These are phyloP conservation scores for Poecilus cupreus DNA, from an alignment of 2,888 invertebrate genomes.

Conservation along the genomic window DNA sequence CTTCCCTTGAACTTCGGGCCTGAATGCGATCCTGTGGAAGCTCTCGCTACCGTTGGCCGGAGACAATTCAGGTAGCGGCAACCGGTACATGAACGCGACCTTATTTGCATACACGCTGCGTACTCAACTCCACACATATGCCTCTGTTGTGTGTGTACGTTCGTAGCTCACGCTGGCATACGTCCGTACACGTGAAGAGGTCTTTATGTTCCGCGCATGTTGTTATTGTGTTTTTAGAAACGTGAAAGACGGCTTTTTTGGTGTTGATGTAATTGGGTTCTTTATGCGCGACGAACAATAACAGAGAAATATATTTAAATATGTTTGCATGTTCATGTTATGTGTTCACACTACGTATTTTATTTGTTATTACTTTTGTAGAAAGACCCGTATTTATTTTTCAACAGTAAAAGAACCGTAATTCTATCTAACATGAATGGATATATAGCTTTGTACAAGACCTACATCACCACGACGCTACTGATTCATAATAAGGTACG, in stretches of 20 bases:
- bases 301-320: constrained; percentile 41
- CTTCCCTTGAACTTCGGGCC: not conserved
- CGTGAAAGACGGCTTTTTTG: constrained; percentile 38
- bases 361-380: constrained; percentile 27
- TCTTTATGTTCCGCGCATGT: constrained; percentile 28
- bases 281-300: constrained; percentile 35
- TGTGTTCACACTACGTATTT: constrained; percentile 38
- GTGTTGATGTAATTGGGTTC: constrained; percentile 39
- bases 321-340: constrained; percentile 18
- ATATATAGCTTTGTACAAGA: no score
- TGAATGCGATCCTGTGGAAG: not conserved
- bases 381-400: not conserved
- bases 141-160: not conserved
- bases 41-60: not conserved
- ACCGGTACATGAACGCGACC: not conserved
- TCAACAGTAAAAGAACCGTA: no score
- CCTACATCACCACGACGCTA: no score
- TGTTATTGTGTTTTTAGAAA: constrained; percentile 43
- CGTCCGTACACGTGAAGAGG: constrained; percentile 10
- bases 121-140: constrained; percentile 8
- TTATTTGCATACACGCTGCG: constrained; percentile 42
- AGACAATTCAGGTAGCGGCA: not conserved
- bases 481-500: no score
- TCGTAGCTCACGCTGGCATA: constrained; percentile 5
- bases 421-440: no score